phyloP scores from a whole-genome alignment of 2,113 vertebrate genomes.

The Rhabdornis inornatus region DNA sequence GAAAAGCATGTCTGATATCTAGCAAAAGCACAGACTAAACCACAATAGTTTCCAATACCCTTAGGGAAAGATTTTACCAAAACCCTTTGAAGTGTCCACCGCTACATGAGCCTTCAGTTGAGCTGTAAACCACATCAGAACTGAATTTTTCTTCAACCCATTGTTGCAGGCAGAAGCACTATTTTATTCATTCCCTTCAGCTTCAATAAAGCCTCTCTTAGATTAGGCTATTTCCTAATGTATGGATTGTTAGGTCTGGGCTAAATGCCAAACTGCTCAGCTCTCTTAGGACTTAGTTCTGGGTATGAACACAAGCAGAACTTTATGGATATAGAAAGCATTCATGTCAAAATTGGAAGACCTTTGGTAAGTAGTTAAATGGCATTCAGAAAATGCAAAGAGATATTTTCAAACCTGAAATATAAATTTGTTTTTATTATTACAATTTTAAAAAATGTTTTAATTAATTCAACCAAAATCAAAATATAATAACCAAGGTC shows the following conservation, averaged over 20 bases:
- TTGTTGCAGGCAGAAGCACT: background rate
- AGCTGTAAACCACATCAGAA: background rate
- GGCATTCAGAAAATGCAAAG: background rate
- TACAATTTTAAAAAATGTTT: fast-evolving
- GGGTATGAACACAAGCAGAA: background rate
- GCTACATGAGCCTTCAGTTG: background rate
- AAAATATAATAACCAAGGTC: background rate
- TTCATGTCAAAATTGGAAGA: background rate
- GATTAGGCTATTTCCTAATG: background rate
- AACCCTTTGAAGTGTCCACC: background rate
- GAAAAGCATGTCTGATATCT: background rate
- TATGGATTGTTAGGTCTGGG: background rate
- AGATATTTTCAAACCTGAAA: background rate
- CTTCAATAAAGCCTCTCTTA: background rate
- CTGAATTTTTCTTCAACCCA: background rate
- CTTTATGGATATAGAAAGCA: background rate
- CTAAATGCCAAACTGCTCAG: background rate
- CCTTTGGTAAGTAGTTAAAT: background rate
- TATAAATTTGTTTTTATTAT: background rate
- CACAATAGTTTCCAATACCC: background rate
- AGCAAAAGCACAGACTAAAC: background rate
- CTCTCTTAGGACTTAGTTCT: background rate
- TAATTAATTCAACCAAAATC: background rate
- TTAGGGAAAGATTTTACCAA: background rate
- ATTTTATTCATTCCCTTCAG: background rate